Percentiles rank a stretch among this genome's conserved stretches.
Evolutionary conservation across 1,140 invertebrate genomes (phyloP).

Genomic region (Linepithema humile): DNA sequence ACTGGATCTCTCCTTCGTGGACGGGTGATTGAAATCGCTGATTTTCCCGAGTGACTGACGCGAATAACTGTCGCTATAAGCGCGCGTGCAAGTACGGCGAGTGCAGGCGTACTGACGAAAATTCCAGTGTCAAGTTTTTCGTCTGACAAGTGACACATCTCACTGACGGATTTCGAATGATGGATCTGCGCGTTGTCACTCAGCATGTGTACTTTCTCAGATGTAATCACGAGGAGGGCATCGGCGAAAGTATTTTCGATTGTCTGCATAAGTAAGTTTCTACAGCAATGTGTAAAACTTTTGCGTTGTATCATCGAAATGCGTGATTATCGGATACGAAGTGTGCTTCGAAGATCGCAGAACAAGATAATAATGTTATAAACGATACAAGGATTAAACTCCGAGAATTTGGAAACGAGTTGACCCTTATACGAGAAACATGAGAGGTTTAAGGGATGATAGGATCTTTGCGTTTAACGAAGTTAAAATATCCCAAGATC

Average conservation of each 20-base stretch:
- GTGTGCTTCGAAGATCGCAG: background rate
- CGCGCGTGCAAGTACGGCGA: background rate
- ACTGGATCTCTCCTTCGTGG: conserved; percentile 10
- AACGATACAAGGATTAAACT: background rate
- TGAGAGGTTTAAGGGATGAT: conserved; percentile 1
- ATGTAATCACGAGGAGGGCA: conserved; percentile 55
- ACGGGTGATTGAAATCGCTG: conserved; percentile 18
- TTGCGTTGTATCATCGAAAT: background rate
- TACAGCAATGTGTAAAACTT: background rate
- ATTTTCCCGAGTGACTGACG: conserved; percentile 5
- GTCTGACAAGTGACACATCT: background rate
- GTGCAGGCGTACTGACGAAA: background rate
- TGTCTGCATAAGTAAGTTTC: conserved; percentile 61
- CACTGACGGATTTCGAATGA: conserved; percentile 42
- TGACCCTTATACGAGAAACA: background rate
- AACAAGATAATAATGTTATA: background rate
- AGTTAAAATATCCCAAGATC: background rate
- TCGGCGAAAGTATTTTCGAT: conserved; percentile 59
- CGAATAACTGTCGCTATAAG: background rate
- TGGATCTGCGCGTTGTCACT: conserved; percentile 51
- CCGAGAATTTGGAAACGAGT: background rate
- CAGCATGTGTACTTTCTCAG: conserved; percentile 55
- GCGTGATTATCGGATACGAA: background rate
- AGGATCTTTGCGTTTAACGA: background rate
- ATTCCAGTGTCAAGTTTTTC: background rate